These are phyloP conservation scores for Oreochromis spilurus DNA, from an alignment of 2,113 vertebrate species.

Conservation along the genomic window DNA sequence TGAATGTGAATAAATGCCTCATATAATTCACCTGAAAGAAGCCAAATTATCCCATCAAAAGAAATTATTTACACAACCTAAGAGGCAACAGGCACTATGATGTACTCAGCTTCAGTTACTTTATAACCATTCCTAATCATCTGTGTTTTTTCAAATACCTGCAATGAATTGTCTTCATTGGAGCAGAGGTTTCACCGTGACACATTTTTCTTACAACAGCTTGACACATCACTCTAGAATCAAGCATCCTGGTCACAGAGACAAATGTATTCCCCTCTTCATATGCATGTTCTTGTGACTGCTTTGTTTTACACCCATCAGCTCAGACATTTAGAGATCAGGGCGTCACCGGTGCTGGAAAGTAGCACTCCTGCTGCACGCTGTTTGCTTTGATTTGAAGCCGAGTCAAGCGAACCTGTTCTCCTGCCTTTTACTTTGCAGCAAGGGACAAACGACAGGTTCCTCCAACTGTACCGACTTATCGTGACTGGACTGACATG, in stretches of 20 bases:
- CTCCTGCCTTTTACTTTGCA: neutral
- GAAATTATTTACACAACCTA: neutral
- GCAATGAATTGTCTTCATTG: rapidly evolving
- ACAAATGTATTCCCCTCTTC: neutral
- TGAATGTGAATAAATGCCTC: neutral
- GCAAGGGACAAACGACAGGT: neutral
- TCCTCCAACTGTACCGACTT: neutral
- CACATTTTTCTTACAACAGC: neutral
- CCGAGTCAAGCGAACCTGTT: neutral
- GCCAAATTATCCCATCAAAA: neutral
- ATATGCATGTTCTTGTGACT: rapidly evolving
- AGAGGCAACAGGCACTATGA: neutral
- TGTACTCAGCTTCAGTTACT: neutral
- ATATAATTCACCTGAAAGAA: neutral
- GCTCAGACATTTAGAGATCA: neutral
- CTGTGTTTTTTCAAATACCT: neutral
- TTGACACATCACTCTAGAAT: neutral
- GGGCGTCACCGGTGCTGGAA: neutral
- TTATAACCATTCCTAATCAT: neutral
- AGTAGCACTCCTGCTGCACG: neutral
- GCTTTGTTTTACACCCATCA: rapidly evolving
- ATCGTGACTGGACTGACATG: neutral
- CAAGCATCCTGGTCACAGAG: neutral
- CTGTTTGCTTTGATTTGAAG: neutral
- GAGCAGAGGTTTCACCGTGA: neutral